phyloP scores from a whole-genome alignment of 2,113 vertebrate genomes.

The Cettia cetti region DNA sequence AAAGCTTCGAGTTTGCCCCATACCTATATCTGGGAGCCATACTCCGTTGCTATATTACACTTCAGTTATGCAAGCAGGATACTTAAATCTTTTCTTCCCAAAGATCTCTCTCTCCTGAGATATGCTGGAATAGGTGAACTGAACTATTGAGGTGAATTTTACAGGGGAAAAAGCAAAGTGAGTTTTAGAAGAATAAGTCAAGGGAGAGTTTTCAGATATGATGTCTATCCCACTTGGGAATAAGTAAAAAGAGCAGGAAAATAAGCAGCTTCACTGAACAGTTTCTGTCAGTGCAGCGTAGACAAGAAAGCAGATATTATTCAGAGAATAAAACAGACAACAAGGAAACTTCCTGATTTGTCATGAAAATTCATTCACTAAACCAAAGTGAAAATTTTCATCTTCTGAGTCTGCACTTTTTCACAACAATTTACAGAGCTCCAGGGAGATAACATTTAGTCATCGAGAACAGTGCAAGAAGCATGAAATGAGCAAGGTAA shows the following conservation, averaged over 20 bases:
- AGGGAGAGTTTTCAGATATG: background rate
- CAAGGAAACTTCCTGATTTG: background rate
- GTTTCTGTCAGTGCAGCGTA: background rate
- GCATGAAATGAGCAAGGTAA: background rate
- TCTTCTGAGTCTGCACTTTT: background rate
- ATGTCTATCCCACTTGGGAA: background rate
- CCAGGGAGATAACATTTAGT: background rate
- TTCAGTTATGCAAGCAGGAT: background rate
- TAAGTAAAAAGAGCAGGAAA: background rate
- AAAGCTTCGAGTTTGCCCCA: background rate
- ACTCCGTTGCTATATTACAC: background rate
- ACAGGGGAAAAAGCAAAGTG: background rate
- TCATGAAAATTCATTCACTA: background rate
- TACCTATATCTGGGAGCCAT: fast-evolving
- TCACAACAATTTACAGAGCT: background rate
- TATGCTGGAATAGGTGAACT: background rate
- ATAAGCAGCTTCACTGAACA: background rate
- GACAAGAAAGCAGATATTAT: background rate
- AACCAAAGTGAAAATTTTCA: background rate
- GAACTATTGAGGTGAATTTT: background rate
- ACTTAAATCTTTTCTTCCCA: background rate
- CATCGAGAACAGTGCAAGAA: background rate
- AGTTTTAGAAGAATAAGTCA: background rate
- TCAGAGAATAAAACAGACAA: background rate
- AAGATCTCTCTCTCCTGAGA: background rate